Evolutionary conservation across 2,797 vertebrate genomes (phyloP).

Genomic region (Halcyon leucocephala): DNA sequence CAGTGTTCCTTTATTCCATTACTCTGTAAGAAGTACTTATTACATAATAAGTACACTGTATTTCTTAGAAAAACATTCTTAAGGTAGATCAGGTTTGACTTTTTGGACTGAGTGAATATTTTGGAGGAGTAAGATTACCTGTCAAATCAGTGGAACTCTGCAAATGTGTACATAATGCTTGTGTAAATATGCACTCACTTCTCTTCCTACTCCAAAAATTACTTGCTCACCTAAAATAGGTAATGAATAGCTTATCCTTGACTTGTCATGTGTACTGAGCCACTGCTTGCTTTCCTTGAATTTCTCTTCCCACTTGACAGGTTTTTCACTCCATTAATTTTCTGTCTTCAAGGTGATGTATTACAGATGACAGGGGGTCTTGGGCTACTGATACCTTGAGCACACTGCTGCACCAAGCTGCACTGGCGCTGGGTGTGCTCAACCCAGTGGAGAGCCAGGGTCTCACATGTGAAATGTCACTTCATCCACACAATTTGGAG

Average conservation of each 20-base stretch:
- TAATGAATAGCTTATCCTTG: background rate
- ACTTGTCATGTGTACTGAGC: background rate
- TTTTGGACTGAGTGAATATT: background rate
- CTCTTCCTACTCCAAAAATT: background rate
- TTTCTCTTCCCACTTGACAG: background rate
- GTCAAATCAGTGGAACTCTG: background rate
- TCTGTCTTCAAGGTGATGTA: background rate
- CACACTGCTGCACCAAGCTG: background rate
- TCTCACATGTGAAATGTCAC: rapidly evolving
- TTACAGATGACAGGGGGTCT: rapidly evolving
- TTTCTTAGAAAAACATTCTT: background rate
- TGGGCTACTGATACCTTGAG: background rate
- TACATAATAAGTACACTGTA: background rate
- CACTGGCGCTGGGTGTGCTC: background rate
- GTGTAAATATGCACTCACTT: background rate
- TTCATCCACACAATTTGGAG: background rate
- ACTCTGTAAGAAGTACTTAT: background rate
- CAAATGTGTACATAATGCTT: background rate
- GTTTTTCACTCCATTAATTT: background rate
- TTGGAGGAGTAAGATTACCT: background rate
- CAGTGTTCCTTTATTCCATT: background rate
- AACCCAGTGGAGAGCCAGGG: background rate
- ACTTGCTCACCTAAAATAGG: background rate
- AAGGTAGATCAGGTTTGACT: background rate
- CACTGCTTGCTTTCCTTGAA: background rate